Percentiles rank a stretch among this genome's conserved stretches.
These are phyloP conservation scores for Leucoraja erinaceus DNA, from an alignment of 2,113 vertebrate genomes.

Conservation along the genomic window DNA sequence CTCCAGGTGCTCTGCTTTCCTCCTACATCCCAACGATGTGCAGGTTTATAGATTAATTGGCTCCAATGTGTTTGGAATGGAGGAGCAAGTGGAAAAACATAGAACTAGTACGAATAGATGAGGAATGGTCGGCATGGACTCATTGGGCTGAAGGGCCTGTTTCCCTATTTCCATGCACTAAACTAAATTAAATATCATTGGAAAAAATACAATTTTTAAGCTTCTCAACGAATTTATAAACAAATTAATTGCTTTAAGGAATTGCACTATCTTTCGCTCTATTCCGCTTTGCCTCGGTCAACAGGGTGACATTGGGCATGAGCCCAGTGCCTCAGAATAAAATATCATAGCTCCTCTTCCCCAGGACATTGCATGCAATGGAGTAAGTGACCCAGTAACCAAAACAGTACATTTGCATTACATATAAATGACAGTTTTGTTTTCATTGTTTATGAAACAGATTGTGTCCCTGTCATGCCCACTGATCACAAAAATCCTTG, in stretches of 20 bases:
- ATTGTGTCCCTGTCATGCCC: neutral
- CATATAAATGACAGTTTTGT: neutral
- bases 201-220: neutral
- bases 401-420: neutral
- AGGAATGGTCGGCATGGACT: too few species aligned
- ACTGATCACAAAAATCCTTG: neutral
- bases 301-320: neutral
- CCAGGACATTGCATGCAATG: neutral
- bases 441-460: conserved; percentile 6
- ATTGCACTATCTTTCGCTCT: neutral
- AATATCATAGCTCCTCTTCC: neutral
- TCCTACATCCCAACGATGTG: too few species aligned
- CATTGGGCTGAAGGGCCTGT: too few species aligned
- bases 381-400: neutral
- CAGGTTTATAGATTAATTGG: too few species aligned
- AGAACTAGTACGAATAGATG: too few species aligned
- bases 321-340: neutral
- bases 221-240: neutral
- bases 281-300: neutral
- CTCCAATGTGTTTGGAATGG: too few species aligned
- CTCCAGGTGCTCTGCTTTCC: too few species aligned
- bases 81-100: too few species aligned
- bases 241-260: neutral
- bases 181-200: neutral
- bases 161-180: too few species aligned